Percentiles rank a stretch among this genome's conserved stretches.
Evolutionary conservation across 2,888 invertebrate species (phyloP).

Genomic region (Microdon myrmicae): DNA sequence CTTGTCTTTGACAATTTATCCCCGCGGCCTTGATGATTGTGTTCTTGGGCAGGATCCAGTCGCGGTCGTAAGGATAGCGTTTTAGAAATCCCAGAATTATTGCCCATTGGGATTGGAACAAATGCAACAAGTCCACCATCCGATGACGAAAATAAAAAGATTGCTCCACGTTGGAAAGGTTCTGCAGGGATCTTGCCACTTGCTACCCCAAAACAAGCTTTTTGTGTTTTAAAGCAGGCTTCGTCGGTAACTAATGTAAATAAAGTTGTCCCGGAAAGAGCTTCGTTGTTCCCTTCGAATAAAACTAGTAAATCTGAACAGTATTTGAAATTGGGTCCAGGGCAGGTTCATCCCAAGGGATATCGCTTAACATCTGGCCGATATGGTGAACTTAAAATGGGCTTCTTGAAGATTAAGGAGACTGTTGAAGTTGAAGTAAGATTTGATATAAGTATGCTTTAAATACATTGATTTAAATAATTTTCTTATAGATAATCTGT

Average conservation of each 20-base stretch:
- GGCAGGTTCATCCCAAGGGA: slow-evolving; percentile 83
- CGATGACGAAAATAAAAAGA: slow-evolving; percentile 67
- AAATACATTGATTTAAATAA: neutral
- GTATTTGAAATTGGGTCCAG: slow-evolving; percentile 75
- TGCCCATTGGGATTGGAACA: slow-evolving; percentile 65
- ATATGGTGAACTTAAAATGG: slow-evolving; percentile 86
- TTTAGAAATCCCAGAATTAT: slow-evolving; percentile 69
- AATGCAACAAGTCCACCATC: slow-evolving; percentile 71
- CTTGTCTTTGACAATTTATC: slow-evolving; percentile 15
- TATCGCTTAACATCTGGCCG: slow-evolving; percentile 76
- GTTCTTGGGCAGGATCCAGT: slow-evolving; percentile 61
- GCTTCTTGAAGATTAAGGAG: slow-evolving; percentile 89
- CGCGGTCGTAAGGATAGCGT: slow-evolving; percentile 72
- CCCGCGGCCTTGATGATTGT: slow-evolving; percentile 7
- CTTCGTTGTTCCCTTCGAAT: slow-evolving; percentile 32
- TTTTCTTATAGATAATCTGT: slow-evolving; percentile 70
- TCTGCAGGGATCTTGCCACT: slow-evolving; percentile 60
- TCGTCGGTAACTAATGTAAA: slow-evolving; percentile 63
- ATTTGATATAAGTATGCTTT: neutral
- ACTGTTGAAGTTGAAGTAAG: slow-evolving; percentile 86
- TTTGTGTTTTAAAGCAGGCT: slow-evolving; percentile 63
- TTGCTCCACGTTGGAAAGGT: slow-evolving; percentile 63
- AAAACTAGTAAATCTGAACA: slow-evolving; percentile 43
- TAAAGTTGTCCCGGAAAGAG: slow-evolving; percentile 47
- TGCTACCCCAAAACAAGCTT: slow-evolving; percentile 60